phyloP scores from a whole-genome alignment of 1,140 invertebrate genomes.

The Platyscapa corneri region DNA sequence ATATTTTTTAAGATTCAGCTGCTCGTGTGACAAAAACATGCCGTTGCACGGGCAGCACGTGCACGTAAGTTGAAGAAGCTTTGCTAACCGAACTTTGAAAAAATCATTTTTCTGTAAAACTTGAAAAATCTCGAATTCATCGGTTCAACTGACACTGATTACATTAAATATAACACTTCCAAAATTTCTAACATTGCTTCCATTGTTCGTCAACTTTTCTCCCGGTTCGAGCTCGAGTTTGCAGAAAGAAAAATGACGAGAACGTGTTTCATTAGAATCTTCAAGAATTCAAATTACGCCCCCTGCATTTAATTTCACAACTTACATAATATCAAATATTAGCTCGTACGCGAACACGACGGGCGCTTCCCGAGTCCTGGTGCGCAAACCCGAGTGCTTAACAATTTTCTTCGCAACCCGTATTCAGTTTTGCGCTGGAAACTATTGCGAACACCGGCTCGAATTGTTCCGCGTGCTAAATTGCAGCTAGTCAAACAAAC shows the following conservation, averaged over 20 bases:
- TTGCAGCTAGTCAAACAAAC: not conserved
- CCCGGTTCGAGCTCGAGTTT: too few species aligned
- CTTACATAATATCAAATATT: not conserved
- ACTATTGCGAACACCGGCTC: not conserved
- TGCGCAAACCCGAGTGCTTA: not conserved
- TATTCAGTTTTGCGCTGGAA: not conserved
- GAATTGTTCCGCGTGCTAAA: not conserved
- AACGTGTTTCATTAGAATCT: not conserved
- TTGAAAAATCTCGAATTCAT: too few species aligned
- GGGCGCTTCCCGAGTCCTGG: too few species aligned
- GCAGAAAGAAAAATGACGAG: not conserved
- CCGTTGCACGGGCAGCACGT: too few species aligned
- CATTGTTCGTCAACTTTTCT: not conserved
- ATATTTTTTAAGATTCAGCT: too few species aligned
- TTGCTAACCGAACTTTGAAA: too few species aligned
- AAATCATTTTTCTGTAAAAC: too few species aligned
- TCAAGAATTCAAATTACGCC: not conserved
- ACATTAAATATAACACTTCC: too few species aligned
- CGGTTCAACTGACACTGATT: too few species aligned
- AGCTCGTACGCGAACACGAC: not conserved
- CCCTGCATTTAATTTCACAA: not conserved
- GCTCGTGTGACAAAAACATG: too few species aligned
- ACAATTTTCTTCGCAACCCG: not conserved
- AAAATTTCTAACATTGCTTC: not conserved
- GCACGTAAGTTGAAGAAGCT: too few species aligned